These are phyloP conservation scores for Polypedilum pembai DNA, from an alignment of 1,140 invertebrate genomes.

Conservation along the genomic window DNA sequence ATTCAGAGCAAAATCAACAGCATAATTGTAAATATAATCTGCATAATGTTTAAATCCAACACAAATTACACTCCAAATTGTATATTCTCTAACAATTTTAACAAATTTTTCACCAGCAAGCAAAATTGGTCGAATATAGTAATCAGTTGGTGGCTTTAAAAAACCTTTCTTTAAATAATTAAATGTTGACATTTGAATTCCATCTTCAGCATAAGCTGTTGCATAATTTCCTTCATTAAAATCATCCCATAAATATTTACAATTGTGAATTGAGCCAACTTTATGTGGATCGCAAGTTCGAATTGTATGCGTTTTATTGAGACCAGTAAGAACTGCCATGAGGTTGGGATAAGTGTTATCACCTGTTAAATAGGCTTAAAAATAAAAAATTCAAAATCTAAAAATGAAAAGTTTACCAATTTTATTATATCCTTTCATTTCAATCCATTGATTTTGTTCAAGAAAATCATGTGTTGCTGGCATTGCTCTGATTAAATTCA, in stretches of 20 bases:
- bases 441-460: conserved; percentile 25
- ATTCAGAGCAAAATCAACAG: conserved; percentile 52
- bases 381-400: too few species aligned
- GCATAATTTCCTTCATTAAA: conserved; percentile 63
- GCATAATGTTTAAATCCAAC: conserved; percentile 49
- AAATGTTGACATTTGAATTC: conserved; percentile 68
- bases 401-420: conserved; percentile 33
- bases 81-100: conserved; percentile 36
- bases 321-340: conserved; percentile 65
- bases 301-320: conserved; percentile 45
- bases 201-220: conserved; percentile 75
- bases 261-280: conserved; percentile 49
- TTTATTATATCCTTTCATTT: conserved; percentile 31
- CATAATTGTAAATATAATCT: conserved; percentile 52
- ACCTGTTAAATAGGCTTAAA: conserved; percentile 38
- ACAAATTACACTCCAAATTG: conserved; percentile 45
- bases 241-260: conserved; percentile 72
- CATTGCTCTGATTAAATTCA: conserved; percentile 60
- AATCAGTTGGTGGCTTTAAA: conserved; percentile 67
- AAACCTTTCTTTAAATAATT: conserved; percentile 77
- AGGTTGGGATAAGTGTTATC: conserved; percentile 79
- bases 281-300: conserved; percentile 46
- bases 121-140: conserved; percentile 70
- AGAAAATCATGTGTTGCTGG: conserved; percentile 52
- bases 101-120: conserved; percentile 52